These are phyloP conservation scores for Parnassius smintheus DNA, from an alignment of 2,888 invertebrate species.

Conservation along the genomic window DNA sequence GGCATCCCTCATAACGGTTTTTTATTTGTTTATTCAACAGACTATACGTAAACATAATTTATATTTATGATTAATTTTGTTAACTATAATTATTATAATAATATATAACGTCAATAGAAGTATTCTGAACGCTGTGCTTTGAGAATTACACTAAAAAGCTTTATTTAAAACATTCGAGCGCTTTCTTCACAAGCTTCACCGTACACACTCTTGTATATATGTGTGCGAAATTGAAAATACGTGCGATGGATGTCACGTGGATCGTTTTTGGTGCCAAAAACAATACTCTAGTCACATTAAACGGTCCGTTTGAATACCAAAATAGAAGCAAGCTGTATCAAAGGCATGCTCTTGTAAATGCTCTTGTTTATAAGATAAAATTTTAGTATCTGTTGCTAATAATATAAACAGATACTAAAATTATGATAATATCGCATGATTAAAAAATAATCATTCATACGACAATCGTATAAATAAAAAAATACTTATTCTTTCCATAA, in stretches of 20 bases:
- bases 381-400: not conserved
- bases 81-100: too few relatives aligned
- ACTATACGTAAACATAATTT: too few relatives aligned
- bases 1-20: too few relatives aligned
- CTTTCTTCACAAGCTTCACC: slow-evolving; percentile 10
- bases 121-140: too few relatives aligned
- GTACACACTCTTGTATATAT: not conserved
- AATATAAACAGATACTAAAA: too few relatives aligned
- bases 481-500: too few relatives aligned
- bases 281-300: slow-evolving; percentile 42
- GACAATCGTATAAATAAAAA: too few relatives aligned
- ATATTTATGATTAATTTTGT: too few relatives aligned
- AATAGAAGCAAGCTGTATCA: slow-evolving; percentile 39
- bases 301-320: slow-evolving; percentile 39
- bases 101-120: too few relatives aligned
- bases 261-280: slow-evolving; percentile 50
- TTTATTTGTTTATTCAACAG: too few relatives aligned
- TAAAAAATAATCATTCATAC: too few relatives aligned
- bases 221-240: slow-evolving; percentile 8
- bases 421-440: too few relatives aligned
- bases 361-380: slow-evolving; percentile 11
- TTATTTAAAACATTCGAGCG: slow-evolving; percentile 11
- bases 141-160: not conserved
- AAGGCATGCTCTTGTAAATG: slow-evolving; percentile 33
- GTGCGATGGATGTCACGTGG: slow-evolving; percentile 46